phyloP scores from a whole-genome alignment of 2,113 vertebrate species.

The Chrysochloris asiatica region DNA sequence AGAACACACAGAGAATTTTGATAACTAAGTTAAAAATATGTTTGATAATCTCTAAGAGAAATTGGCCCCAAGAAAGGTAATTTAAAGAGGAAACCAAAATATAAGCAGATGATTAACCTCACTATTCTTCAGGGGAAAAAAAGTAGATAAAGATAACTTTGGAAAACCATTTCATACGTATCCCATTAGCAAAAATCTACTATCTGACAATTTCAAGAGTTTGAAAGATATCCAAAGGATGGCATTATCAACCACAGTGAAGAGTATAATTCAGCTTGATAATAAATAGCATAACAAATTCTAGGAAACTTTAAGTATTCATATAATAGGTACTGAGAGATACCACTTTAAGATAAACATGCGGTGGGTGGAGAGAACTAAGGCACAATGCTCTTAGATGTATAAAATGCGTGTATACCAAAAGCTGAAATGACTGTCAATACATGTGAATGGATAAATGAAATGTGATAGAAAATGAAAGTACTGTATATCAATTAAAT shows the following conservation, averaged over 20 bases:
- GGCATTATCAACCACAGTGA: not conserved
- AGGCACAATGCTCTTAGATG: too few species aligned
- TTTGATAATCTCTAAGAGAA: constrained; percentile 28
- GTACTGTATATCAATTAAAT: too few species aligned
- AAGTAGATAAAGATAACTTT: not conserved
- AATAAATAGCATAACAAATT: not conserved
- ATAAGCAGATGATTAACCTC: not conserved
- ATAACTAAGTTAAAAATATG: not conserved
- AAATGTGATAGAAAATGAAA: too few species aligned
- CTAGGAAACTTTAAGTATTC: not conserved
- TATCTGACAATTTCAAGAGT: not conserved
- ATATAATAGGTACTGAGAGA: not conserved
- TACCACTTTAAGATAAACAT: not conserved
- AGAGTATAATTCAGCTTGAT: too few species aligned
- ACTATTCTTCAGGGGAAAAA: not conserved
- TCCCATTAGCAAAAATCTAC: not conserved
- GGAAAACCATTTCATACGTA: not conserved
- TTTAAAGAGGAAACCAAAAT: not conserved
- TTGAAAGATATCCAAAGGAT: not conserved
- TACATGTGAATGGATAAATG: too few species aligned
- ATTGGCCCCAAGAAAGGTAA: not conserved
- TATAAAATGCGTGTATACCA: too few species aligned
- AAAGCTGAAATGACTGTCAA: too few species aligned
- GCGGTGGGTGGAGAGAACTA: too few species aligned
- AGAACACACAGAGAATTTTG: not conserved